Evolutionary conservation across 2,888 invertebrate species (phyloP).

Genomic region (Drosophila gaucha): DNA sequence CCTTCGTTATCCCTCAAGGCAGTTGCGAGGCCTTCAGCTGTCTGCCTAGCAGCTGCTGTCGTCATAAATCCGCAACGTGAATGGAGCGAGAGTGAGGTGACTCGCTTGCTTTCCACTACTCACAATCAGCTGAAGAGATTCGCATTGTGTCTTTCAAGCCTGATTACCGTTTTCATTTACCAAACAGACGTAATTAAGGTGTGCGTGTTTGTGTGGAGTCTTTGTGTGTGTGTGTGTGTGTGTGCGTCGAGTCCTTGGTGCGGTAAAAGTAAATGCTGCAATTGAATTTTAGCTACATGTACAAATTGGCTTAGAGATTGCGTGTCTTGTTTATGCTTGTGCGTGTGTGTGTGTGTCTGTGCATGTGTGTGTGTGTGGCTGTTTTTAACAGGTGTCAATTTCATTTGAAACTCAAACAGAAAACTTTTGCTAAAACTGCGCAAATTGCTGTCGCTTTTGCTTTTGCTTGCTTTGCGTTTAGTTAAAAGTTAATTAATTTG

Average conservation of each 20-base stretch:
- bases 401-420: constrained; percentile 75
- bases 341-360: not conserved
- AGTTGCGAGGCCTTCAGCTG: constrained; percentile 7
- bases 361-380: constrained; percentile 16
- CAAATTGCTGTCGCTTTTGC: constrained; percentile 61
- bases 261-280: constrained; percentile 63
- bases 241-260: constrained; percentile 25
- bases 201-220: constrained; percentile 32
- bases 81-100: not conserved
- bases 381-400: constrained; percentile 76
- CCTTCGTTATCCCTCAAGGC: not conserved
- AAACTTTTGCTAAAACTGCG: constrained; percentile 64
- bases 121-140: constrained; percentile 55
- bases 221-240: constrained; percentile 29
- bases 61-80: constrained; percentile 63
- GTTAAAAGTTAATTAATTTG: constrained; percentile 76
- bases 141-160: constrained; percentile 77
- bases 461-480: constrained; percentile 52
- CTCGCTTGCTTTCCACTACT: constrained; percentile 34
- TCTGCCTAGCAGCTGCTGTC: constrained; percentile 64
- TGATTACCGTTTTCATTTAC: constrained; percentile 80
- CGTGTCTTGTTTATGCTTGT: constrained; percentile 32
- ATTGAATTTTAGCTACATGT: constrained; percentile 76
- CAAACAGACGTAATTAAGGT: constrained; percentile 80
- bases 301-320: constrained; percentile 77